These are phyloP conservation scores for Brenthis hecate DNA, from an alignment of 2,888 invertebrate genomes.

Conservation along the genomic window DNA sequence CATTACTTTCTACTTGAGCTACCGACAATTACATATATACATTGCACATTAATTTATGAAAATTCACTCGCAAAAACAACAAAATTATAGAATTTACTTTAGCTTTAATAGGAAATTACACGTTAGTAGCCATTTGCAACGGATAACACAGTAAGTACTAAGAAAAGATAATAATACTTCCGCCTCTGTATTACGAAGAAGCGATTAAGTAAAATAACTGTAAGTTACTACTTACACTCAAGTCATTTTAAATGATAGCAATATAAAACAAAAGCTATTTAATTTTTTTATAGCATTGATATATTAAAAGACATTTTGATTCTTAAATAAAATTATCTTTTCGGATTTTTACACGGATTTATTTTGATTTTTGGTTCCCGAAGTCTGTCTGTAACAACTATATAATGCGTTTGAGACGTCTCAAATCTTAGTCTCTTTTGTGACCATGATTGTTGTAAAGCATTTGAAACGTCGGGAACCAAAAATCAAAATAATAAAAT, in stretches of 20 bases:
- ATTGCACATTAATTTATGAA: not conserved
- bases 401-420: too few species aligned
- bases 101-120: slow-evolving; percentile 8
- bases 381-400: too few species aligned
- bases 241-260: slow-evolving; percentile 4
- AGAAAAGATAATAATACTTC: slow-evolving; percentile 23
- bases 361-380: too few species aligned
- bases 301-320: not conserved
- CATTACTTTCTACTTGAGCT: too few species aligned
- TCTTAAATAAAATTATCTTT: not conserved
- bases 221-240: slow-evolving; percentile 10
- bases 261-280: not conserved
- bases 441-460: too few species aligned
- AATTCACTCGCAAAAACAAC: not conserved
- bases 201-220: slow-evolving; percentile 24
- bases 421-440: too few species aligned
- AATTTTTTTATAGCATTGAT: not conserved
- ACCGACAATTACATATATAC: too few species aligned
- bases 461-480: too few species aligned
- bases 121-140: slow-evolving; percentile 20
- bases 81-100: slow-evolving; percentile 3
- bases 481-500: too few species aligned
- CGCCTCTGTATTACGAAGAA: slow-evolving; percentile 20
- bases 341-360: too few species aligned
- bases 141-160: slow-evolving; percentile 18